phyloP scores from a whole-genome alignment of 1,140 invertebrate species.

The Tribolium madens region DNA sequence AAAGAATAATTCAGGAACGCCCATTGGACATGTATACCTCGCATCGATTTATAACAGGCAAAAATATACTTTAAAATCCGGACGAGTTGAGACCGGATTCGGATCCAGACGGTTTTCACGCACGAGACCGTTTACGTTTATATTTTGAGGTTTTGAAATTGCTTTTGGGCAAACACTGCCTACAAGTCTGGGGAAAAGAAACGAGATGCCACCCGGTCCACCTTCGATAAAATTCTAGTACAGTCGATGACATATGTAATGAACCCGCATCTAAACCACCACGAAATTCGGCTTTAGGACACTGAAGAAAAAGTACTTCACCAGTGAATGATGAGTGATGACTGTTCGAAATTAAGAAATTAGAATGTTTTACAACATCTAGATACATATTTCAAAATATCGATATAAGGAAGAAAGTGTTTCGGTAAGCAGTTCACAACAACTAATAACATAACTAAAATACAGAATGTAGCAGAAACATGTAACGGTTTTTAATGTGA shows the following conservation, averaged over 20 bases:
- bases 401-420: no score
- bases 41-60: conserved; percentile 63
- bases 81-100: conserved; percentile 41
- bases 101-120: conserved; percentile 40
- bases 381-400: no score
- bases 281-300: no score
- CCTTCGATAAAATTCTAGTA: conserved; percentile 20
- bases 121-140: conserved; percentile 49
- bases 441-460: no score
- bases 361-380: no score
- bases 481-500: no score
- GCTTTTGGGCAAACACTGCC: conserved; percentile 59
- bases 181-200: conserved; percentile 51
- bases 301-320: no score
- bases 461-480: no score
- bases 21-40: conserved; percentile 66
- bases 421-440: no score
- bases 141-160: conserved; percentile 60
- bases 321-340: no score
- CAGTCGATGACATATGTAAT: not conserved
- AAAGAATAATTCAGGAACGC: conserved; percentile 66
- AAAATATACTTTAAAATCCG: conserved; percentile 60
- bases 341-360: no score
- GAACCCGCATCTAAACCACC: not conserved
- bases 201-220: conserved; percentile 34